Percentiles rank a stretch among this genome's conserved stretches.
phyloP scores from a whole-genome alignment of 2,888 invertebrate species.

The Cosmopolites sordidus region DNA sequence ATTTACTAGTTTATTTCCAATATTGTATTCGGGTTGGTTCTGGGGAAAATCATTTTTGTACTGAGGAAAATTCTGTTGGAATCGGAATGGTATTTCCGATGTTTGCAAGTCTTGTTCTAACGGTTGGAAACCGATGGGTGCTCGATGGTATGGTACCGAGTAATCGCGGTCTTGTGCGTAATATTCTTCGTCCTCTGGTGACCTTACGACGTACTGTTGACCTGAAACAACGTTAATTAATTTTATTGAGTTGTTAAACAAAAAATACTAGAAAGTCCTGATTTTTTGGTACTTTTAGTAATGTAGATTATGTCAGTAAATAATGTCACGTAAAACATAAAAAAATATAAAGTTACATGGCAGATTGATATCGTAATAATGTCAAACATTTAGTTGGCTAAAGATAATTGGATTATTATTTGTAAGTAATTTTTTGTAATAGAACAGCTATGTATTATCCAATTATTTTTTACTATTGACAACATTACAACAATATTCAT shows the following conservation, averaged over 20 bases:
- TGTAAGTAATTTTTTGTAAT: no score
- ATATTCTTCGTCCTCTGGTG: conserved; percentile 38
- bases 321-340: no score
- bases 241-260: not conserved
- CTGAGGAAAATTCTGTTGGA: conserved; percentile 47
- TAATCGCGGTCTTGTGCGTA: conserved; percentile 36
- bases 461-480: no score
- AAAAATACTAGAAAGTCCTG: no score
- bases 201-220: conserved; percentile 45
- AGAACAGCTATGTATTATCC: no score
- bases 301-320: no score
- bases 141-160: conserved; percentile 39
- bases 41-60: conserved; percentile 41
- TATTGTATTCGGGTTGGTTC: not conserved
- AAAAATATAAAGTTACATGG: no score
- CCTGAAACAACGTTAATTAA: conserved; percentile 41
- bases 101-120: conserved; percentile 44
- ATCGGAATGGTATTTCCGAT: conserved; percentile 44
- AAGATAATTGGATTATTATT: no score
- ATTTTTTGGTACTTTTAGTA: no score
- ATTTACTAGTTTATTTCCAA: conserved; percentile 49
- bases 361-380: no score
- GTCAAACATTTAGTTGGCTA: no score
- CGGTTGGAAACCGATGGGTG: conserved; percentile 30
- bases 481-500: no score